Conservation (phyloP, 2,888 invertebrate species). For the Monopis laevigella region DNA sequence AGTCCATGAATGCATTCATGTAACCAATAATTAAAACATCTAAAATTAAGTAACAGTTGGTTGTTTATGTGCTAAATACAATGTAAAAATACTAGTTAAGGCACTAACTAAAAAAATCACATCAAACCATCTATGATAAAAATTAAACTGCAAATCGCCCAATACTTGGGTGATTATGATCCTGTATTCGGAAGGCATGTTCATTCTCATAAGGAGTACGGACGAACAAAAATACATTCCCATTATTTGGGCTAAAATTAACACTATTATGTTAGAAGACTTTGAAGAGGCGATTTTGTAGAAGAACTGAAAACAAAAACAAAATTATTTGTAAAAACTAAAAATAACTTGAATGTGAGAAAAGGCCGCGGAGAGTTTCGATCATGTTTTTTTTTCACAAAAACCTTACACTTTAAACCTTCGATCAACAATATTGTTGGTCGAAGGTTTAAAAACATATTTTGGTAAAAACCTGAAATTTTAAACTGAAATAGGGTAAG, state of each 20-base stretch:
- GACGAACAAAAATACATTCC: constrained; percentile 99
- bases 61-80: constrained; percentile 95
- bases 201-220: constrained; percentile 97
- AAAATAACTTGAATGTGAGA: no score
- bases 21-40: no score
- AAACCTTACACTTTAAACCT: no score
- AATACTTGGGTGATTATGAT: constrained; percentile 87
- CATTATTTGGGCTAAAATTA: constrained; percentile 98
- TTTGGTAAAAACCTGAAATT: no score
- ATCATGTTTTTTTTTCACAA: no score
- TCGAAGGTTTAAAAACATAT: no score
- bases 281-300: constrained; percentile 99
- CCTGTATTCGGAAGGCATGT: constrained; percentile 97
- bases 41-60: constrained; percentile 60
- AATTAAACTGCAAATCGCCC: constrained; percentile 97
- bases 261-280: constrained; percentile 97
- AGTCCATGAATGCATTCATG: no score
- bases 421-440: no score
- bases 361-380: no score
- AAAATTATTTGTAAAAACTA: constrained; percentile 1
- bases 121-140: constrained; percentile 99
- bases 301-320: constrained; percentile 80
- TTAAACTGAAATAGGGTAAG: no score
- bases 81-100: constrained; percentile 91
- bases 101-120: constrained; percentile 98